Percentiles rank a stretch among this genome's conserved stretches.
phyloP scores from a whole-genome alignment of 2,113 vertebrate species.

The Zosterops borbonicus region DNA sequence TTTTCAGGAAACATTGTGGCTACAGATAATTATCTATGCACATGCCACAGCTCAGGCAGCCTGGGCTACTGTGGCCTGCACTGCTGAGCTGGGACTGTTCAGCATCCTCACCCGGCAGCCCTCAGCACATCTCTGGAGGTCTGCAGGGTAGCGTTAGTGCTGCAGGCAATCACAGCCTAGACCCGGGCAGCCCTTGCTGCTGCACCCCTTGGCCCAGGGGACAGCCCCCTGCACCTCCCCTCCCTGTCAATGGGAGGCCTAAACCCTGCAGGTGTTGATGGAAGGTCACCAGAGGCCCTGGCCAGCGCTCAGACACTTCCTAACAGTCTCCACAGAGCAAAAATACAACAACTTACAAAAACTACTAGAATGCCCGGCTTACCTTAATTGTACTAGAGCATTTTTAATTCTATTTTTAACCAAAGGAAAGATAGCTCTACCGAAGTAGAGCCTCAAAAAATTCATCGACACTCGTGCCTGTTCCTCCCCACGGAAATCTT shows the following conservation, averaged over 20 bases:
- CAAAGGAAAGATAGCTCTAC: rapidly evolving
- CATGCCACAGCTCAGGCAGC: not conserved
- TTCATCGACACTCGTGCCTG: not conserved
- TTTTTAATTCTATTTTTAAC: rapidly evolving
- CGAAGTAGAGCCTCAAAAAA: not conserved
- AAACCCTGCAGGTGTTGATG: no score
- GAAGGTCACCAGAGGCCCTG: rapidly evolving
- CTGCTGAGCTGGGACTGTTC: not conserved
- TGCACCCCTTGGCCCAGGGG: not conserved
- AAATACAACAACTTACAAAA: no score
- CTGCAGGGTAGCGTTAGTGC: not conserved
- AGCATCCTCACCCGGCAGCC: not conserved
- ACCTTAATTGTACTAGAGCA: rapidly evolving
- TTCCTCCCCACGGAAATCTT: constrained; percentile 59
- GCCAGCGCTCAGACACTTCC: no score
- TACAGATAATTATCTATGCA: rapidly evolving
- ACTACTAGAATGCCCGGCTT: no score
- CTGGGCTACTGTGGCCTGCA: not conserved
- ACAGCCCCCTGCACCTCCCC: not conserved
- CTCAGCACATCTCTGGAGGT: not conserved
- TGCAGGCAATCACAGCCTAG: not conserved
- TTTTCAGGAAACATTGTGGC: not conserved
- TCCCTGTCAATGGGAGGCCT: no score
- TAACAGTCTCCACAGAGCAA: rapidly evolving
- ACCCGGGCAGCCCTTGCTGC: not conserved